Evolutionary conservation across 2,888 invertebrate genomes (phyloP).

Genomic region (Panzeria rudis): DNA sequence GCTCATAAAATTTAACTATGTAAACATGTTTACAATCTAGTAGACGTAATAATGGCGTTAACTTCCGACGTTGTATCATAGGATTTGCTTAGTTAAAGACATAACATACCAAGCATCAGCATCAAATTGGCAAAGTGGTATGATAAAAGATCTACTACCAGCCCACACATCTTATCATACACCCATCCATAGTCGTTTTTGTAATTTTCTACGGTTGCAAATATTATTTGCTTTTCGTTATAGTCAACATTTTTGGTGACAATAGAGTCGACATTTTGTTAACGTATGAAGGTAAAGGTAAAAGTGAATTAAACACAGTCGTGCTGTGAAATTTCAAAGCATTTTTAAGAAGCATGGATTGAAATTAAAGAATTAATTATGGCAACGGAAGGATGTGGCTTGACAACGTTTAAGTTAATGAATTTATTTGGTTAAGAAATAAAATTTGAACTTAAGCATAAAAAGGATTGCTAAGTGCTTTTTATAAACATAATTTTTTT

Average conservation of each 20-base stretch:
- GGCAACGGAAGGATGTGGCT: conserved; percentile 39
- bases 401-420: conserved; percentile 42
- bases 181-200: neutral
- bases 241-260: conserved; percentile 49
- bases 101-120: conserved; percentile 17
- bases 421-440: conserved; percentile 26
- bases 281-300: conserved; percentile 23
- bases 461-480: neutral
- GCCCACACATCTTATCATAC: neutral
- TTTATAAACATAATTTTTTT: no score
- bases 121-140: conserved; percentile 6
- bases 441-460: conserved; percentile 3
- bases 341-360: conserved; percentile 36
- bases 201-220: conserved; percentile 6
- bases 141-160: conserved; percentile 41
- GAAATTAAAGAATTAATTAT: conserved; percentile 49
- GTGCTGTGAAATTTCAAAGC: conserved; percentile 18
- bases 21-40: conserved; percentile 64
- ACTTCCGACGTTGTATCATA: conserved; percentile 54
- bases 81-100: conserved; percentile 60
- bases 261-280: conserved; percentile 44
- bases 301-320: conserved; percentile 33
- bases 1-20: conserved; percentile 61
- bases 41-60: conserved; percentile 61
- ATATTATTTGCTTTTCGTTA: conserved; percentile 37